phyloP scores from a whole-genome alignment of 2,797 vertebrate genomes.

The Uromys caudimaculatus region DNA sequence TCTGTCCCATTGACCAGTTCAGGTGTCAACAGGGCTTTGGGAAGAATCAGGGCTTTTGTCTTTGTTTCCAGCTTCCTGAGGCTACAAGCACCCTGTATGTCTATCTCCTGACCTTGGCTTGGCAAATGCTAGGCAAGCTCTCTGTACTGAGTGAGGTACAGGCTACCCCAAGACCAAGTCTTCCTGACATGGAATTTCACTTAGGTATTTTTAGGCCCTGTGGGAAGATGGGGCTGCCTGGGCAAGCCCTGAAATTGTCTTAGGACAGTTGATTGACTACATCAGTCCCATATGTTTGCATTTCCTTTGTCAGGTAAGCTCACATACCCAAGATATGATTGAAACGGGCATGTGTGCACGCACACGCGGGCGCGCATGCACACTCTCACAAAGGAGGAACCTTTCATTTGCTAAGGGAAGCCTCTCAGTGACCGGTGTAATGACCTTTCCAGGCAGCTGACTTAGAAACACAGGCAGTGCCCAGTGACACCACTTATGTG shows the following conservation, averaged over 20 bases:
- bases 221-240: fast-evolving
- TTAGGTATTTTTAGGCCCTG: fast-evolving
- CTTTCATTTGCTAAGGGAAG: neutral
- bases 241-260: neutral
- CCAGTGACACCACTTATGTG: neutral
- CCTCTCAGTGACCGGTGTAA: neutral
- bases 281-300: neutral
- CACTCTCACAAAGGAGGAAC: neutral
- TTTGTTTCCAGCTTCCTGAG: neutral
- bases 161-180: neutral
- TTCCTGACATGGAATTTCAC: neutral
- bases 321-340: neutral
- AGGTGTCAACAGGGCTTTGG: neutral
- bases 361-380: neutral
- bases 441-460: fast-evolving
- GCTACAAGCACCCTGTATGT: neutral
- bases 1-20: neutral
- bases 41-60: neutral
- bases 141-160: neutral
- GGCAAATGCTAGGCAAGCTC: neutral
- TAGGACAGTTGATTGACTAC: fast-evolving
- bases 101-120: neutral
- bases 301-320: neutral
- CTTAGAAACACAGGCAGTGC: too few species aligned
- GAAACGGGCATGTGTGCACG: fast-evolving